phyloP scores from a whole-genome alignment of 64 coral and sea anemone genomes.

The Trachythela sp. region DNA sequence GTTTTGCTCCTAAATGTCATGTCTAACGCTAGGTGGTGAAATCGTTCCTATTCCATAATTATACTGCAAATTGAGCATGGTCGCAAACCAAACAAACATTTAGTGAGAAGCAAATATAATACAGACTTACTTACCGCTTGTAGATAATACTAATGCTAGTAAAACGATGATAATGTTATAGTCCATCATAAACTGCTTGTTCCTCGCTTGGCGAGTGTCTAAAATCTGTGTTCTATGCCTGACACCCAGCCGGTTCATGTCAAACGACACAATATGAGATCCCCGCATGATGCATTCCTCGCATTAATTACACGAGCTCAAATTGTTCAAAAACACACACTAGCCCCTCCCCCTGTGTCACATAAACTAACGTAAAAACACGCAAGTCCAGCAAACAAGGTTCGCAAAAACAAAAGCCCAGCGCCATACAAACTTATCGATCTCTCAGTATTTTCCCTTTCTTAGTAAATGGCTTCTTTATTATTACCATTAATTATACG shows the following conservation, averaged over 20 bases:
- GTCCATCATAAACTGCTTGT: neutral
- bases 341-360: constrained; percentile 18
- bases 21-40: constrained; percentile 76
- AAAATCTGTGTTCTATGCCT: neutral
- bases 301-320: constrained; percentile 34
- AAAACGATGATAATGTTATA: neutral
- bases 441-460: neutral
- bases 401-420: no score
- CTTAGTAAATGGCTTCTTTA: neutral
- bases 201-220: constrained; percentile 5
- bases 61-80: constrained; percentile 98
- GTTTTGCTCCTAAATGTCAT: constrained; percentile 22
- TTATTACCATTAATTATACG: neutral
- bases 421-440: neutral
- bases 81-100: constrained; percentile 96
- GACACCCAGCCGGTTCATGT: constrained; percentile 8
- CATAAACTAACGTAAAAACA: neutral
- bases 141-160: neutral
- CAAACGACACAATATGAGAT: constrained; percentile 7
- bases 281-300: constrained; percentile 23
- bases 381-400: neutral
- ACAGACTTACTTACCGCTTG: constrained; percentile 32
- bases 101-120: constrained; percentile 40
- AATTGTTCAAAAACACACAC: constrained; percentile 27
- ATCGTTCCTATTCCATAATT: constrained; percentile 94